Conservation (phyloP, 2,113 vertebrate genomes). For the Paraplagusia blochii region DNA sequence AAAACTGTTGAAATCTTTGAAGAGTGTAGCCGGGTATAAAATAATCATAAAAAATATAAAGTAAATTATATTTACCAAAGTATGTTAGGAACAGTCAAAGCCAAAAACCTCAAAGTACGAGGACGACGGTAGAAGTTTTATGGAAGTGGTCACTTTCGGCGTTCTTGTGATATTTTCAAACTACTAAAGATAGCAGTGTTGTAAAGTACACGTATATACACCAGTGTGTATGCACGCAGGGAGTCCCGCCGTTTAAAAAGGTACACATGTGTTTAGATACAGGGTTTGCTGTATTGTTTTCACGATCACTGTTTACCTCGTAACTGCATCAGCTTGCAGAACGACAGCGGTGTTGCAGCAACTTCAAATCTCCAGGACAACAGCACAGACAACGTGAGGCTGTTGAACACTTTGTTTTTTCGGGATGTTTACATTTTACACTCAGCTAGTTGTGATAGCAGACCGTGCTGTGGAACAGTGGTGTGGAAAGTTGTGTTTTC, state of each 20-base stretch:
- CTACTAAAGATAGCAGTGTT: constrained; percentile 65
- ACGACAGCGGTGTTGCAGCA: constrained; percentile 25
- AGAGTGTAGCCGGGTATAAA: constrained; percentile 53
- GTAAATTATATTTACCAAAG: constrained; percentile 64
- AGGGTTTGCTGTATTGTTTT: constrained; percentile 32
- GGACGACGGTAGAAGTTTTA: constrained; percentile 60
- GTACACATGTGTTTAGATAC: constrained; percentile 22
- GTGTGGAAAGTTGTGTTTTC: constrained; percentile 26
- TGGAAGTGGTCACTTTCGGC: constrained; percentile 53
- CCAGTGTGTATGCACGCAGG: constrained; percentile 11
- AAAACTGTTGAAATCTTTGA: constrained; percentile 56
- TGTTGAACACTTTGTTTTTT: not conserved
- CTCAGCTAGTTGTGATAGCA: constrained; percentile 6
- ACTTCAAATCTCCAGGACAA: constrained; percentile 11
- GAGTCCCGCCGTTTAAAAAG: constrained; percentile 17
- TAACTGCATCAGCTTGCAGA: constrained; percentile 37
- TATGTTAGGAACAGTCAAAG: constrained; percentile 48
- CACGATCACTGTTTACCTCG: constrained; percentile 17
- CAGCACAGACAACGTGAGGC: no score
- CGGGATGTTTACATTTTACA: constrained; percentile 11
- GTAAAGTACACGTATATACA: constrained; percentile 43
- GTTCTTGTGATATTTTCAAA: constrained; percentile 67
- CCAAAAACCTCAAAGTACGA: constrained; percentile 69
- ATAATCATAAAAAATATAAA: constrained; percentile 69
- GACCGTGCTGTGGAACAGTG: not conserved